phyloP scores from a whole-genome alignment of 92 coral and sea anemone genomes.

The Epizoanthus ramosus region DNA sequence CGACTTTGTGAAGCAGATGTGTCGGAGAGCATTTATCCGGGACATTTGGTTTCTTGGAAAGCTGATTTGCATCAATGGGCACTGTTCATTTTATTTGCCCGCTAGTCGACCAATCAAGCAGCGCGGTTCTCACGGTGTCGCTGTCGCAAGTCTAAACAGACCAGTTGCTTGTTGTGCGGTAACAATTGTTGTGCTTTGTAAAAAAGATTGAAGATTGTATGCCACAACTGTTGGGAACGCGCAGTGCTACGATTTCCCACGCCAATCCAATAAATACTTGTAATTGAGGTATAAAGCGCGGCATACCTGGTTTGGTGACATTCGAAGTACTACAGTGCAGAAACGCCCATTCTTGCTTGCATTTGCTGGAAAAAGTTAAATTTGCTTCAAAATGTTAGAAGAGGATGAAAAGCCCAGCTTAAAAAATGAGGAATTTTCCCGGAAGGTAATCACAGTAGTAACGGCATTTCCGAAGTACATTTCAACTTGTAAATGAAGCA shows the following conservation, averaged over 20 bases:
- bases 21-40: not conserved
- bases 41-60: not conserved
- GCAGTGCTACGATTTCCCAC: slow-evolving; percentile 4
- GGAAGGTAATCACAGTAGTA: slow-evolving; percentile 7
- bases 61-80: slow-evolving; percentile 6
- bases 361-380: not conserved
- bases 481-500: not conserved
- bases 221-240: slow-evolving; percentile 32
- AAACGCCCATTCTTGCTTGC: not conserved
- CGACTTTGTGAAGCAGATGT: not conserved
- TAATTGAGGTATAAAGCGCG: not conserved
- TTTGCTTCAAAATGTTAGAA: slow-evolving; percentile 19
- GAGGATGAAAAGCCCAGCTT: slow-evolving; percentile 15
- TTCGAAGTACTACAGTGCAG: not conserved
- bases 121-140: slow-evolving; percentile 87
- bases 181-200: slow-evolving; percentile 19
- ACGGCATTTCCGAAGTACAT: not conserved
- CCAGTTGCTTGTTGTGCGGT: slow-evolving; percentile 31
- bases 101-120: slow-evolving; percentile 70
- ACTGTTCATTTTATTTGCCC: slow-evolving; percentile 14
- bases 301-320: not conserved
- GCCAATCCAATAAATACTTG: not conserved
- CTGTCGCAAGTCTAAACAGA: slow-evolving; percentile 48
- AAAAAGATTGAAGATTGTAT: not conserved
- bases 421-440: slow-evolving; percentile 6